These are phyloP conservation scores for Diuraphis noxia DNA, from an alignment of 1,140 invertebrate species.

Conservation along the genomic window DNA sequence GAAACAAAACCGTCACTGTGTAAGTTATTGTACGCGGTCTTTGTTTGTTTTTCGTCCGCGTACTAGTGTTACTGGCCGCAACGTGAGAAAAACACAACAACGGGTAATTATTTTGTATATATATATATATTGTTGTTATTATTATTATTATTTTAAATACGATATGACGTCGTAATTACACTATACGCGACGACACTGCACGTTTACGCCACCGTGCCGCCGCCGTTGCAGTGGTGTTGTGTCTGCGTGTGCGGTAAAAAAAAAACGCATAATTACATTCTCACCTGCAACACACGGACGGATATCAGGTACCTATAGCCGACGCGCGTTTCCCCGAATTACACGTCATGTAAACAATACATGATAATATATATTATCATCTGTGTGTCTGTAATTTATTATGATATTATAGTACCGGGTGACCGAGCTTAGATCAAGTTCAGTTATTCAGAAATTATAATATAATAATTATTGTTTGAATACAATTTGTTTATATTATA, in stretches of 20 bases:
- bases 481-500: no score
- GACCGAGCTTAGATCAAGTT: no score
- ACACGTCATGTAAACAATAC: background rate
- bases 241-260: conserved; percentile 34
- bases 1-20: background rate
- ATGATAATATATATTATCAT: background rate
- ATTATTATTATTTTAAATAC: conserved; percentile 15
- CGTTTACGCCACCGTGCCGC: background rate
- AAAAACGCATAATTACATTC: conserved; percentile 22
- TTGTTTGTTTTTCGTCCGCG: conserved; percentile 31
- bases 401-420: no score
- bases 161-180: conserved; percentile 38
- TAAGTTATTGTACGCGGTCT: background rate
- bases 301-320: background rate
- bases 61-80: background rate
- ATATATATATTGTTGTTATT: background rate
- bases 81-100: conserved; percentile 37
- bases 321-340: background rate
- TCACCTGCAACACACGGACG: background rate
- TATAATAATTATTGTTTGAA: no score
- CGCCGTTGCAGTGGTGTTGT: background rate
- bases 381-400: background rate
- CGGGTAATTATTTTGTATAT: conserved; percentile 23
- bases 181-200: background rate
- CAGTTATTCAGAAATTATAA: no score